phyloP scores from a whole-genome alignment of 2,888 invertebrate species.

The Cephus pulcher region DNA sequence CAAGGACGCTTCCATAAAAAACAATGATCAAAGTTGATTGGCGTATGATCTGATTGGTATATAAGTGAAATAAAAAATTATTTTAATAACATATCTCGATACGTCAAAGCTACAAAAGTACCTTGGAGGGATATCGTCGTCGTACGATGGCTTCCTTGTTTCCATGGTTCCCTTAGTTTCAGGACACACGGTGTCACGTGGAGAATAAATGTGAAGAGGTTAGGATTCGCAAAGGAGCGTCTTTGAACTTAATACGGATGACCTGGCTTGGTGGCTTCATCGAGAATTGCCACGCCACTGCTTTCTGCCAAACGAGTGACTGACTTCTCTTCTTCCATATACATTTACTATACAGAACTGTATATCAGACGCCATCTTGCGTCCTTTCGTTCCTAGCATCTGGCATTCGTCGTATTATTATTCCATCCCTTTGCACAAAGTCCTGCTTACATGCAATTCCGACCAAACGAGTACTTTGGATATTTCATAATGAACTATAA shows the following conservation, averaged over 20 bases:
- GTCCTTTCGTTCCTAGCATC: not conserved
- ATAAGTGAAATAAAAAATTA: not conserved
- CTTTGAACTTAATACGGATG: conserved; percentile 66
- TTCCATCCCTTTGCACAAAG: not conserved
- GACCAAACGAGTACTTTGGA: not conserved
- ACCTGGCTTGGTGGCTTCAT: conserved; percentile 44
- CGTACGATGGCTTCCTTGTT: conserved; percentile 10
- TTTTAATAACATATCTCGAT: not conserved
- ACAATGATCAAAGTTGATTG: not conserved
- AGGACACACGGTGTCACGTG: conserved; percentile 9
- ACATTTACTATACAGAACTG: conserved; percentile 1
- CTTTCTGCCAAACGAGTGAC: not conserved
- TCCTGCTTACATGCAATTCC: not conserved
- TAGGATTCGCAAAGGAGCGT: conserved; percentile 40
- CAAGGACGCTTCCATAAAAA: not conserved
- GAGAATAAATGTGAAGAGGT: conserved; percentile 39
- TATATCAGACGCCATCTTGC: not conserved
- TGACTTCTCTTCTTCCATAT: not conserved
- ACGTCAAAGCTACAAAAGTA: conserved; percentile 8
- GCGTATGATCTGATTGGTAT: not conserved
- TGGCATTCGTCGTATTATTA: not conserved
- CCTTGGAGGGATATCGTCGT: conserved; percentile 21
- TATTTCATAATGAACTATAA: not conserved
- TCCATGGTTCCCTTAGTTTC: conserved; percentile 12
- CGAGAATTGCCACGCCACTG: not conserved